Percentiles rank a stretch among this genome's conserved stretches.
These are phyloP conservation scores for Calosoma granatense DNA, from an alignment of 1,140 invertebrate genomes.

Conservation along the genomic window DNA sequence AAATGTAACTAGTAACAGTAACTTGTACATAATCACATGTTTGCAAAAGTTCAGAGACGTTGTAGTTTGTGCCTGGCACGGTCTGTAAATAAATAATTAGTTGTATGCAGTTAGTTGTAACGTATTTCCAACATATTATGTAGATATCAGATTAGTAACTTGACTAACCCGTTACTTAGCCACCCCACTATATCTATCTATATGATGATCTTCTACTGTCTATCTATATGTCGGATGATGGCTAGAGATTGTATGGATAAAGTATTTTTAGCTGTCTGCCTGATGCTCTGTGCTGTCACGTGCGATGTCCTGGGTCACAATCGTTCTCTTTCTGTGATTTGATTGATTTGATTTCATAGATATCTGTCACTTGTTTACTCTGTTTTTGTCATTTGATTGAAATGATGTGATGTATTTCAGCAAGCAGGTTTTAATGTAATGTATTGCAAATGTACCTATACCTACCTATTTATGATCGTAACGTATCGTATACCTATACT, in stretches of 20 bases:
- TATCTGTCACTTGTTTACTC: neutral
- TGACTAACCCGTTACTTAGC: too few species aligned
- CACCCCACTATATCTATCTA: neutral
- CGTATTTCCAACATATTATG: too few species aligned
- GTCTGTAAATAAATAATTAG: conserved; percentile 7
- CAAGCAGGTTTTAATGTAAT: neutral
- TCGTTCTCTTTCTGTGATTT: conserved; percentile 7
- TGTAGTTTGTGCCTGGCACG: conserved; percentile 24
- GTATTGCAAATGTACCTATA: neutral
- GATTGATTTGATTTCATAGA: neutral
- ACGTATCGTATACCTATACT: too few species aligned
- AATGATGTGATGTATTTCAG: neutral
- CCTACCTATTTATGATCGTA: neutral
- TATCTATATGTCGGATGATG: neutral
- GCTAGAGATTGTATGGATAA: neutral
- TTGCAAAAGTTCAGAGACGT: conserved; percentile 23
- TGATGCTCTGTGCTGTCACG: conserved; percentile 8
- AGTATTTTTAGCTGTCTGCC: conserved; percentile 6
- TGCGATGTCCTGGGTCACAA: conserved; percentile 5
- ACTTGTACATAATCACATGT: conserved; percentile 21
- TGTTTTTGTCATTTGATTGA: neutral
- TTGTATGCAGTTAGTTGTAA: neutral
- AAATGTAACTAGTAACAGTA: too few species aligned
- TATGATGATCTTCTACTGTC: neutral
- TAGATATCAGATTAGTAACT: too few species aligned